Percentiles rank a stretch among this genome's conserved stretches.
phyloP scores from a whole-genome alignment of 2,113 vertebrate genomes.

The Sakesphorus luctuosus region DNA sequence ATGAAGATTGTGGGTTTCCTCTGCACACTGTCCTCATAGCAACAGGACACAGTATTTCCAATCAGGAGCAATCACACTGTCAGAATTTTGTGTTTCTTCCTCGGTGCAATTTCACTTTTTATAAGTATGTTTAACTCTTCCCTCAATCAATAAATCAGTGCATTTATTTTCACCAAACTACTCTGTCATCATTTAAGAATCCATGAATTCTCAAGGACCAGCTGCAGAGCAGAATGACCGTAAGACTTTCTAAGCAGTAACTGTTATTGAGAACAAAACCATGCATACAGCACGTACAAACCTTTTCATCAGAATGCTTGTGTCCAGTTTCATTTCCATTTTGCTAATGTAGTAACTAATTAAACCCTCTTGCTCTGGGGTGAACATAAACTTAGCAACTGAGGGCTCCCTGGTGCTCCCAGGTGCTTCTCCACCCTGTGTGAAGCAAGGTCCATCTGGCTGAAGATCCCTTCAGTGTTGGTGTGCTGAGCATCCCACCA shows the following conservation, averaged over 20 bases:
- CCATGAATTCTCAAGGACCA: neutral
- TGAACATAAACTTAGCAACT: neutral
- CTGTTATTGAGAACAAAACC: neutral
- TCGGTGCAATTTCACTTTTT: neutral
- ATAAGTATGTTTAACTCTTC: neutral
- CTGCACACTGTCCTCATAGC: neutral
- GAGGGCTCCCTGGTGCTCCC: neutral
- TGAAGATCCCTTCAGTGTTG: neutral
- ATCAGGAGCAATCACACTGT: neutral
- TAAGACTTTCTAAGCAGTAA: neutral
- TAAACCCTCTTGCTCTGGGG: neutral
- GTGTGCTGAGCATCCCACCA: neutral
- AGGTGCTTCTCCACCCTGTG: neutral
- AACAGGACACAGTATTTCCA: neutral
- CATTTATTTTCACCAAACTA: neutral
- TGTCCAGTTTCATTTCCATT: neutral
- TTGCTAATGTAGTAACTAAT: neutral
- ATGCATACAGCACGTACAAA: fast-evolving
- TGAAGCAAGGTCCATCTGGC: neutral
- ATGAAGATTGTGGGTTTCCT: neutral
- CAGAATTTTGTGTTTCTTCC: neutral
- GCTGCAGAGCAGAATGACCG: neutral
- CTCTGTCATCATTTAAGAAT: neutral
- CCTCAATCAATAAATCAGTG: neutral
- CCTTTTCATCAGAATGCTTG: neutral